Conservation (phyloP, 1,140 invertebrate genomes). For the Globodera rostochiensis region DNA sequence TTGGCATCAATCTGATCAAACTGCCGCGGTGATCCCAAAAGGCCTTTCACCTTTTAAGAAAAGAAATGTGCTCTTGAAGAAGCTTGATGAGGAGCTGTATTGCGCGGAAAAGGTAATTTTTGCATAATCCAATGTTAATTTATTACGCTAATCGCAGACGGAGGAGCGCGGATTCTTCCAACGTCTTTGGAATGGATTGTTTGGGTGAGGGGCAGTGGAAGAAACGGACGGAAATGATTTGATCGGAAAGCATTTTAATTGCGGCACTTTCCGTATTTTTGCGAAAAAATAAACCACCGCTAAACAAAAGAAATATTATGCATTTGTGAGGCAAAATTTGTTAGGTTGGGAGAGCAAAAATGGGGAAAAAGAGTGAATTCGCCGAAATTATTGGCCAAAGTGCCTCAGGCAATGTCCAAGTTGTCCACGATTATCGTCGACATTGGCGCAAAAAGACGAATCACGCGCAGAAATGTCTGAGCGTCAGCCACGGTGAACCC, state of each 20-base stretch:
- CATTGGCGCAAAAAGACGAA: conserved; percentile 44
- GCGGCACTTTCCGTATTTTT: too few species aligned
- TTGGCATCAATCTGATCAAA: too few species aligned
- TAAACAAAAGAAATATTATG: too few species aligned
- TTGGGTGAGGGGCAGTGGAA: neutral
- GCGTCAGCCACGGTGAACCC: conserved; percentile 42
- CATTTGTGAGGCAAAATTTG: too few species aligned
- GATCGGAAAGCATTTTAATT: too few species aligned
- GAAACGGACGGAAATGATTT: neutral
- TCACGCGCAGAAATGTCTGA: conserved; percentile 34
- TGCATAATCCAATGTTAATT: neutral
- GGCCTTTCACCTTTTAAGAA: neutral
- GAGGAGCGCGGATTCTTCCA: neutral
- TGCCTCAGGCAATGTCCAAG: conserved; percentile 37
- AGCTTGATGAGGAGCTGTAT: conserved; percentile 5
- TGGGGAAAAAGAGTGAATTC: neutral
- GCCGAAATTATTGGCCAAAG: neutral
- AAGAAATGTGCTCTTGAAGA: neutral
- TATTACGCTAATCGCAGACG: too few species aligned
- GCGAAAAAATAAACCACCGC: too few species aligned
- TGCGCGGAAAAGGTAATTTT: neutral
- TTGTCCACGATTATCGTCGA: conserved; percentile 55
- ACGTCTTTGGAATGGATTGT: conserved; percentile 18
- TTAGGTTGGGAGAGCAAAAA: too few species aligned
- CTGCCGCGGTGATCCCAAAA: neutral